Conservation (phyloP, 2,113 vertebrate genomes). For the Scopus umbretta region DNA sequence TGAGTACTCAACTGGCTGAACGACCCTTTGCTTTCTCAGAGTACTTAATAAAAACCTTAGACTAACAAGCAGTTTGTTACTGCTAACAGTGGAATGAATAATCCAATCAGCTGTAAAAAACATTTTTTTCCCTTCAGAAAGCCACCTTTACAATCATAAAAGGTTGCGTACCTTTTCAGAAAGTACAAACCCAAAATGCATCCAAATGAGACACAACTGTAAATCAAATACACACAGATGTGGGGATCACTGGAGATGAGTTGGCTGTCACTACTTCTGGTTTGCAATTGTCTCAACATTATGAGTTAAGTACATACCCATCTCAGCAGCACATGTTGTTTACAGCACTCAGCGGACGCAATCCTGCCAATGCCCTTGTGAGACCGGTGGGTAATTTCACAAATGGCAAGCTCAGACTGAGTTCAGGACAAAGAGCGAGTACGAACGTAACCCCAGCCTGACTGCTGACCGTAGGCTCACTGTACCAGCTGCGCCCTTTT, state of each 20-base stretch:
- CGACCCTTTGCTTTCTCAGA: not conserved
- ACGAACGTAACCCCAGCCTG: not conserved
- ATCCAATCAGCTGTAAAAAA: not conserved
- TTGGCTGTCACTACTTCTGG: not conserved
- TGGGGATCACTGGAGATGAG: not conserved
- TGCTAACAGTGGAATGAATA: not conserved
- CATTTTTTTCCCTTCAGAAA: not conserved
- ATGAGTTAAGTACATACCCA: not conserved
- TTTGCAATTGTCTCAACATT: not conserved
- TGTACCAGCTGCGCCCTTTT: not conserved
- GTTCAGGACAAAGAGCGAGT: not conserved
- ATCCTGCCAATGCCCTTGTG: not conserved
- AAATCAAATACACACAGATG: not conserved
- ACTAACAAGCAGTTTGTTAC: not conserved
- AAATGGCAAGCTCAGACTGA: not conserved
- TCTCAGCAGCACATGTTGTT: not conserved
- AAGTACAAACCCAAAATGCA: not conserved
- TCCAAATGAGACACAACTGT: not conserved
- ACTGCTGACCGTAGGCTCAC: not conserved
- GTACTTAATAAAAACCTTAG: not conserved
- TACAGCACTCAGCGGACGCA: not conserved
- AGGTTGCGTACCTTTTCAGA: not conserved
- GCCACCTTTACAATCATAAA: not conserved
- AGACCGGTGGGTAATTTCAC: not conserved
- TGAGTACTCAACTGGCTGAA: not conserved